Conservation (phyloP, 2,113 vertebrate species). For the Epinephelus fuscoguttatus region DNA sequence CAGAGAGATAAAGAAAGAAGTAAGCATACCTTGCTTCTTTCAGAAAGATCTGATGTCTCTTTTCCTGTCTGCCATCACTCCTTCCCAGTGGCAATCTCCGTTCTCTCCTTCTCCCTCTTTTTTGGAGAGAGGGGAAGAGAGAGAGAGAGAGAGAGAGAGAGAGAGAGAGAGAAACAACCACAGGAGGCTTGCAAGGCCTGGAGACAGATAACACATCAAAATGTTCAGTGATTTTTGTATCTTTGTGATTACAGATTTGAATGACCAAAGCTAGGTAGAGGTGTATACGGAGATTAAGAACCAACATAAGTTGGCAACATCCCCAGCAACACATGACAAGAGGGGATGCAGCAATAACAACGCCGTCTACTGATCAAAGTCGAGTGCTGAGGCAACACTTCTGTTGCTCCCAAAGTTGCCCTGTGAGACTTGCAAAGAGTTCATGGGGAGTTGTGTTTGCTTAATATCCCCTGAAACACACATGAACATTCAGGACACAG, state of each 20-base stretch:
- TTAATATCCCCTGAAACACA: constrained; percentile 33
- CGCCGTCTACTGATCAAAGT: constrained; percentile 39
- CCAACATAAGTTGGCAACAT: constrained; percentile 17
- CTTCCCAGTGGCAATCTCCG: constrained; percentile 47
- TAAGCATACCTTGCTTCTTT: constrained; percentile 17
- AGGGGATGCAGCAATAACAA: not conserved
- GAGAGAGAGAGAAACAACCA: constrained; percentile 28
- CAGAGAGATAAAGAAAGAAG: constrained; percentile 20
- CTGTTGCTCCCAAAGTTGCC: constrained; percentile 24
- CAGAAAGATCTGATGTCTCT: constrained; percentile 35
- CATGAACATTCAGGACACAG: constrained; percentile 24
- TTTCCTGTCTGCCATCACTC: constrained; percentile 20
- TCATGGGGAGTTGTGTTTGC: constrained; percentile 24
- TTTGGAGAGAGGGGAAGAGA: constrained; percentile 4
- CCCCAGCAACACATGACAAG: constrained; percentile 18
- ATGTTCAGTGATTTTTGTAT: constrained; percentile 16
- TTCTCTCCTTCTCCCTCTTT: constrained; percentile 45
- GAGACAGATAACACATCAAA: constrained; percentile 41
- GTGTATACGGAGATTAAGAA: constrained; percentile 2
- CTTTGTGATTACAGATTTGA: constrained; percentile 32
- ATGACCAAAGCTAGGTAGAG: constrained; percentile 24
- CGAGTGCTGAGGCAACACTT: constrained; percentile 34
- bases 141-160: constrained; percentile 15
- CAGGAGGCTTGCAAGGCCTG: constrained; percentile 33
- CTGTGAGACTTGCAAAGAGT: constrained; percentile 35